phyloP scores from a whole-genome alignment of 1,140 invertebrate genomes.

The Phocides pigmalion region DNA sequence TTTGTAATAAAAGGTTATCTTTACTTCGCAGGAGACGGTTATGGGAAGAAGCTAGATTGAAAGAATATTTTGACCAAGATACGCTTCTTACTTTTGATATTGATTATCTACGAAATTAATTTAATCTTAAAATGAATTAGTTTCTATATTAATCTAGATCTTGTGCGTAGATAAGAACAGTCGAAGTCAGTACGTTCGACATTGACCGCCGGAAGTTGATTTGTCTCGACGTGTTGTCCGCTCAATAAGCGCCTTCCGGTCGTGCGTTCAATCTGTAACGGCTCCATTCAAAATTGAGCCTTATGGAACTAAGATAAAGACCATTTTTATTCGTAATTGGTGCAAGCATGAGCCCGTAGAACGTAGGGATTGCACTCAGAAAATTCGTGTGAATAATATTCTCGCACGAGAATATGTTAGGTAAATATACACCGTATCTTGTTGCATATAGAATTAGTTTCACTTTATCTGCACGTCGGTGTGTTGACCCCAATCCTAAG shows the following conservation, averaged over 20 bases:
- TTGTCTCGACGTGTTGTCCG: constrained; percentile 59
- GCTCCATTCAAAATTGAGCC: constrained; percentile 10
- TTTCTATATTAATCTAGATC: too few species aligned
- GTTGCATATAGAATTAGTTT: not conserved
- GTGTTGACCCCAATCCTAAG: constrained; percentile 35
- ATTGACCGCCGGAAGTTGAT: constrained; percentile 68
- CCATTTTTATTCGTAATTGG: not conserved
- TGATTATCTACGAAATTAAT: too few species aligned
- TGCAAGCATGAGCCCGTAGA: not conserved
- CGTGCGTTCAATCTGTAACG: constrained; percentile 13
- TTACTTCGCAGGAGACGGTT: too few species aligned
- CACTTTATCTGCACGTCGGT: not conserved
- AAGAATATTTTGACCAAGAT: too few species aligned
- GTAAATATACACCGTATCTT: not conserved
- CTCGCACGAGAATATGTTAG: not conserved
- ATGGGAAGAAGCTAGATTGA: too few species aligned
- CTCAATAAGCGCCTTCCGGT: constrained; percentile 63
- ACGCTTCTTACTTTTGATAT: too few species aligned
- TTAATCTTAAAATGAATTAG: too few species aligned
- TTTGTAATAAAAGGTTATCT: too few species aligned
- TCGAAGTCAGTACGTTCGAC: constrained; percentile 39
- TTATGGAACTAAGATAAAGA: constrained; percentile 9
- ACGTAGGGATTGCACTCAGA: constrained; percentile 24
- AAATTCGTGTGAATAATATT: constrained; percentile 26
- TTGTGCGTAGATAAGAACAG: not conserved